A percentile compares a stretch with the other conserved stretches of the same genome.
Evolutionary conservation across 2,888 invertebrate species (phyloP).

Genomic region (Phaedon cochleariae): DNA sequence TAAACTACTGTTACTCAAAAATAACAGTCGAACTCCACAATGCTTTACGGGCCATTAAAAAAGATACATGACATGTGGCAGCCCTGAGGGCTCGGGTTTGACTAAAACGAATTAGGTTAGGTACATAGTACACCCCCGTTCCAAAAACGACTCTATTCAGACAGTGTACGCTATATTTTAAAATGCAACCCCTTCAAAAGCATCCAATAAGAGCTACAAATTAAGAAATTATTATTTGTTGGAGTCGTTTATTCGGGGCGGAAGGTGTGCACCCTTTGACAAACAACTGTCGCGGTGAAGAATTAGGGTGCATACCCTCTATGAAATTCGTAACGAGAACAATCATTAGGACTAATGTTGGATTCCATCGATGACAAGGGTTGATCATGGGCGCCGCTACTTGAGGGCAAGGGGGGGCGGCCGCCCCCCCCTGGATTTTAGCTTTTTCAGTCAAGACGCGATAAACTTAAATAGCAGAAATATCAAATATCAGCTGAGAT

Average conservation of each 20-base stretch:
- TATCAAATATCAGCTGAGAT: too few species aligned
- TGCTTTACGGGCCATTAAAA: slow-evolving; percentile 43
- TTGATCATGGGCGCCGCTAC: not conserved
- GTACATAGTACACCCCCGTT: slow-evolving; percentile 34
- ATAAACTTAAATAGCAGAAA: too few species aligned
- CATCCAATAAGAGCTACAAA: slow-evolving; percentile 23
- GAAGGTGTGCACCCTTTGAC: slow-evolving; percentile 23
- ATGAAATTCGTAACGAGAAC: not conserved
- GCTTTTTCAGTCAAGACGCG: too few species aligned
- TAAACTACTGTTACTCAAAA: slow-evolving; percentile 35
- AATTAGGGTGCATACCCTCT: not conserved
- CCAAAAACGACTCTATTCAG: not conserved
- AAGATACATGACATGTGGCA: slow-evolving; percentile 44
- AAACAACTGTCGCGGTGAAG: slow-evolving; percentile 44
- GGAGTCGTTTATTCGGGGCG: not conserved
- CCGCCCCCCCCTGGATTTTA: too few species aligned
- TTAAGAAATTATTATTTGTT: slow-evolving; percentile 32
- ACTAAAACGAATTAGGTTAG: slow-evolving; percentile 38
- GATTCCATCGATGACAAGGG: slow-evolving; percentile 1
- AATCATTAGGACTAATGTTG: slow-evolving; percentile 16
- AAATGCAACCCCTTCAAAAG: not conserved
- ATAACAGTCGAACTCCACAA: slow-evolving; percentile 41
- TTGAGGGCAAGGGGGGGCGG: too few species aligned
- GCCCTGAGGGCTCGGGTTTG: slow-evolving; percentile 36
- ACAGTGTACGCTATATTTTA: not conserved